Evolutionary conservation across 2,113 vertebrate genomes (phyloP).

Genomic region (Clarias gariepinus): DNA sequence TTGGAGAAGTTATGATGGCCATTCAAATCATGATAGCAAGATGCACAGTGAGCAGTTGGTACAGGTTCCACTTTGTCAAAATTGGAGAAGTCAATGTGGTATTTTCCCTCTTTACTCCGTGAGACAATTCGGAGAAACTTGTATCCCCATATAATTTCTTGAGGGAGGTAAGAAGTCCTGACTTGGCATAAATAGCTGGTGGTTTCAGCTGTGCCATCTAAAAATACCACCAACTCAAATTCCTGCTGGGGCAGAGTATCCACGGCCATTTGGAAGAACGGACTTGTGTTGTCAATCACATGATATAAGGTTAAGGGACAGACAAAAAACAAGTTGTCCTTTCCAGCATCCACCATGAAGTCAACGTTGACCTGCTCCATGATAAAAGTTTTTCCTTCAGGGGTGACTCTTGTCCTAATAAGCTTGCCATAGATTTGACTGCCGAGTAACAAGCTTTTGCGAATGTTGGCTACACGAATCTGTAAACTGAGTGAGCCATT

Average conservation of each 20-base stretch:
- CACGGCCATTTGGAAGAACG: constrained; percentile 91
- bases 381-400: constrained; percentile 92
- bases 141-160: constrained; percentile 95
- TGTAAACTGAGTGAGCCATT: constrained; percentile 86
- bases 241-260: constrained; percentile 89
- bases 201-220: constrained; percentile 91
- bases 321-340: constrained; percentile 96
- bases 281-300: constrained; percentile 86
- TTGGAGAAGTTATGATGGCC: constrained; percentile 72
- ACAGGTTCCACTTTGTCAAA: constrained; percentile 89
- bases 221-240: constrained; percentile 94
- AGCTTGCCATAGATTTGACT: constrained; percentile 95
- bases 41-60: constrained; percentile 88
- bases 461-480: constrained; percentile 91
- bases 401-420: constrained; percentile 84
- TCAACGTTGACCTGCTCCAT: constrained; percentile 93
- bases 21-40: constrained; percentile 87
- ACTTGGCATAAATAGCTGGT: constrained; percentile 94
- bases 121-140: constrained; percentile 93
- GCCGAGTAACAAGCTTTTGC: constrained; percentile 91
- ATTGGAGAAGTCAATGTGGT: constrained; percentile 93
- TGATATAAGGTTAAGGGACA: constrained; percentile 92
- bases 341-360: constrained; percentile 87
- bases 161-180: constrained; percentile 90
- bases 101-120: constrained; percentile 92